phyloP scores from a whole-genome alignment of 2,113 vertebrate genomes.

The Puma concolor region DNA sequence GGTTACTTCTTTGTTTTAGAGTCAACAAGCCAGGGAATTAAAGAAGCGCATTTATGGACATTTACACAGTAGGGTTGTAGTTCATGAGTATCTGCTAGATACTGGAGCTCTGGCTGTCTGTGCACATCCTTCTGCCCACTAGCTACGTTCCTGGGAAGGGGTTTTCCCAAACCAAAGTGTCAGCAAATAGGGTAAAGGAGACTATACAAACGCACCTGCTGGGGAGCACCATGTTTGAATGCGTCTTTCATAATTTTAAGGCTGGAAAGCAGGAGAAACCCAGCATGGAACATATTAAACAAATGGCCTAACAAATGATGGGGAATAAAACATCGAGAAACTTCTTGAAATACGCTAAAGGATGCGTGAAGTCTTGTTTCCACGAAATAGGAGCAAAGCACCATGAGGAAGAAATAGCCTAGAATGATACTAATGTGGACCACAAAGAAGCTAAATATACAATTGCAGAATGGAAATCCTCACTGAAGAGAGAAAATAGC shows the following conservation, averaged over 20 bases:
- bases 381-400: background rate
- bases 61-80: background rate
- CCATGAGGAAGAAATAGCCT: background rate
- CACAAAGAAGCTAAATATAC: background rate
- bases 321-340: background rate
- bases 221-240: background rate
- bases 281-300: background rate
- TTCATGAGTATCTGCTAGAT: background rate
- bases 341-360: slow-evolving; percentile 6
- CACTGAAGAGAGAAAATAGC: background rate
- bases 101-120: background rate
- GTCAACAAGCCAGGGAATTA: background rate
- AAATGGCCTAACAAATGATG: background rate
- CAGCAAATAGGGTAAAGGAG: background rate
- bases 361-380: background rate
- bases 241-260: background rate
- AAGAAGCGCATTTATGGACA: background rate
- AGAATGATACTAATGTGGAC: background rate
- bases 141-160: background rate
- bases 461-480: background rate
- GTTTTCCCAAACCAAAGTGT: background rate
- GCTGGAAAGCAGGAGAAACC: background rate
- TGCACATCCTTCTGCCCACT: background rate
- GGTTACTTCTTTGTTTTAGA: background rate
- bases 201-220: background rate